Conservation (phyloP, 2,113 vertebrate species). For the Hemicordylus capensis region DNA sequence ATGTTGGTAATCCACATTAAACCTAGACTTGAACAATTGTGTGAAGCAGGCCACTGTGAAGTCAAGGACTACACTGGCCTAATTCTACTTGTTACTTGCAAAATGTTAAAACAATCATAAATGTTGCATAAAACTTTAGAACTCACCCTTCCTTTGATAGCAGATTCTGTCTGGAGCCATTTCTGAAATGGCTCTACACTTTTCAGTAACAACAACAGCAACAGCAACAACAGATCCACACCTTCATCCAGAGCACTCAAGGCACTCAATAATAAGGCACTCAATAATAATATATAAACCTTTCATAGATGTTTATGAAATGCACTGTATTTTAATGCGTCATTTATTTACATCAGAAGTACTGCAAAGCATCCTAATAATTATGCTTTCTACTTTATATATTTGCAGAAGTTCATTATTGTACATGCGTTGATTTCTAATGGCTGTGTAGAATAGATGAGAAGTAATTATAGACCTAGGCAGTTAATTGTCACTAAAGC, state of each 20-base stretch:
- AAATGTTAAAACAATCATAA: too few relatives aligned
- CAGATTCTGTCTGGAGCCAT: too few relatives aligned
- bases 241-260: neutral
- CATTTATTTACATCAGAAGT: neutral
- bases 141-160: neutral
- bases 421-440: neutral
- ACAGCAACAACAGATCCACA: too few relatives aligned
- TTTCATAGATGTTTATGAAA: neutral
- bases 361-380: slow-evolving; percentile 6
- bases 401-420: slow-evolving; percentile 19
- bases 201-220: neutral
- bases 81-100: too few relatives aligned
- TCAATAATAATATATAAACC: neutral
- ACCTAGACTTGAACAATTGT: too few relatives aligned
- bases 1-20: too few relatives aligned
- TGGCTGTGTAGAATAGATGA: neutral
- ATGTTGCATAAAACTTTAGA: neutral
- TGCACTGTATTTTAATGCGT: neutral
- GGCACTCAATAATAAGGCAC: neutral
- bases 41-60: too few relatives aligned
- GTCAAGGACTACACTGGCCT: too few relatives aligned
- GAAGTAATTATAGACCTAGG: neutral
- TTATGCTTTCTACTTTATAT: neutral
- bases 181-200: neutral
- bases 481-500: slow-evolving; percentile 4